These are phyloP conservation scores for Anseranas semipalmata DNA, from an alignment of 2,113 vertebrate species.

Conservation along the genomic window DNA sequence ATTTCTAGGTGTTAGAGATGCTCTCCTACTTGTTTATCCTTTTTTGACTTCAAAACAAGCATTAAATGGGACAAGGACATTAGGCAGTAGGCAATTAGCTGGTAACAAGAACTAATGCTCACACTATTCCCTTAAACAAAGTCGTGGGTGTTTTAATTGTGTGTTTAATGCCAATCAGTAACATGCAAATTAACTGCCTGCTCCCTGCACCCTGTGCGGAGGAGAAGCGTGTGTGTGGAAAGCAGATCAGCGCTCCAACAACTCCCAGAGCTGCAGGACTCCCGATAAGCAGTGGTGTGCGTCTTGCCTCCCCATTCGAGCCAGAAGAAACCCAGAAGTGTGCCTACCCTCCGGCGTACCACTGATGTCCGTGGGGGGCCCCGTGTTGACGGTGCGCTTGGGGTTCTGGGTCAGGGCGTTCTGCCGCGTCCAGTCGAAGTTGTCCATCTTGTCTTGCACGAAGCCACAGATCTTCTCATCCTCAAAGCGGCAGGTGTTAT, in stretches of 20 bases:
- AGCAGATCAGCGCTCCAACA: background rate
- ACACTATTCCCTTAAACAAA: slow-evolving; percentile 43
- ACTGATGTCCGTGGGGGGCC: slow-evolving; percentile 91
- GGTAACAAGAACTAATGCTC: slow-evolving; percentile 56
- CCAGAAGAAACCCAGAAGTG: background rate
- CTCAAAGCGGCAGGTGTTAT: slow-evolving; percentile 94
- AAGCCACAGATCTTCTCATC: slow-evolving; percentile 94
- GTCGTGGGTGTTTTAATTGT: slow-evolving; percentile 52
- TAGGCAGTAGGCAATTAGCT: slow-evolving; percentile 61
- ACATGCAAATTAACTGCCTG: slow-evolving; percentile 57
- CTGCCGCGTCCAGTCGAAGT: slow-evolving; percentile 97
- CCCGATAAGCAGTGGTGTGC: background rate
- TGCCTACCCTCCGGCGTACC: slow-evolving; percentile 89
- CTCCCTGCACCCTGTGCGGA: background rate
- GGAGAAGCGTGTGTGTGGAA: background rate
- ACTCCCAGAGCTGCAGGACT: background rate
- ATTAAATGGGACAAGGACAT: slow-evolving; percentile 38
- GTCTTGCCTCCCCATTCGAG: background rate
- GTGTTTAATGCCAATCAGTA: slow-evolving; percentile 56
- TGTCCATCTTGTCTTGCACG: slow-evolving; percentile 90
- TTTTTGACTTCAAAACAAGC: slow-evolving; percentile 33
- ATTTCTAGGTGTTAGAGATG: background rate
- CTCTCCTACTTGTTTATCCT: background rate
- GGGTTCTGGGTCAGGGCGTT: slow-evolving; percentile 92
- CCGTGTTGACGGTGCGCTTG: slow-evolving; percentile 92